Evolutionary conservation across 2,797 vertebrate genomes (phyloP), one percentile per base, ranked within the genome.

Genomic region (Tolypeutes matacus): DNA sequence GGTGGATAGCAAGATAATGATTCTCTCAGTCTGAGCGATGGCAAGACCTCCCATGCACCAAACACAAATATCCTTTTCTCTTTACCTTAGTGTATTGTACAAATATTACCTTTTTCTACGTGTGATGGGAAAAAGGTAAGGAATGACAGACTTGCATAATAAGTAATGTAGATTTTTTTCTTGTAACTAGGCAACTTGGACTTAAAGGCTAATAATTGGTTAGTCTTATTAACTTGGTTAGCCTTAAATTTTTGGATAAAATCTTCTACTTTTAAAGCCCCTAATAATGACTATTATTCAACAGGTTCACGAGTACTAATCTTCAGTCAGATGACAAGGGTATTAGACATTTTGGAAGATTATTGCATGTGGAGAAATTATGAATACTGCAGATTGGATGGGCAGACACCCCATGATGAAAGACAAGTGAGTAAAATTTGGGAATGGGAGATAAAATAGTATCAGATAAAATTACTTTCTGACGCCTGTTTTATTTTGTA

Each of bases 341-440:
- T 99, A 95, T 98, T 99, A 95, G 99, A 99, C 98, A 99, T 99
- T 98, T 98, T 99, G 98, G 99, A 99, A 98, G 99, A 99, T 97
- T 99, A 99, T 93, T 99, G 99, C 96, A 99, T 99, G 99, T 99
- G 99, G 99, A 99, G 99, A 96, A 99, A 99, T 97, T 99, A 99
- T 0, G 99, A 99, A 62, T 99, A 99, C 86, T 99, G 99, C 86
- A 99, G 99, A 39, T 98, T 99, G 97, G 99, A 99, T 96, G 99
- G 99, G 21, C 99, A 99, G 96, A 99, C 99, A 0, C 99, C 99
- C 25, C 99, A 99, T 2, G 99, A 99, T 11, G 99, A 99, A 94
- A 98, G 99, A 99, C 99, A 99, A 98, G 99, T 99, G 95, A 78
- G 97, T 97, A 49, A 65, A 84, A 92, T 89, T 58, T 70, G 64